Evolutionary conservation across 2,113 vertebrate species (phyloP), one percentile per base, ranked within the genome.

Genomic region (Micromys minutus): DNA sequence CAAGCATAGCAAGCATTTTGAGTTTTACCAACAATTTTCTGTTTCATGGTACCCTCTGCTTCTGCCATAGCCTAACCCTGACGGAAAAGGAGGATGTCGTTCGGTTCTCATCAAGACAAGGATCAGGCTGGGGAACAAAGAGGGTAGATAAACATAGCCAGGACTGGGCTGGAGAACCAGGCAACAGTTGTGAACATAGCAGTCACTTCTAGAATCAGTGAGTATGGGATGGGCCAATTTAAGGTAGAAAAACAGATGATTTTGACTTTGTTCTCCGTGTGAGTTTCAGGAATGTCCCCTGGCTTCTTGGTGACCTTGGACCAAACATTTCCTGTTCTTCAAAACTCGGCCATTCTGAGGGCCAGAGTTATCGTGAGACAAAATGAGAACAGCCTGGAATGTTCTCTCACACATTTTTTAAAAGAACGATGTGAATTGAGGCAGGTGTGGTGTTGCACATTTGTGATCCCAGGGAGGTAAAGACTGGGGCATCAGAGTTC

Each of bases 231-330:
- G 34, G 69, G 67, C 34, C 29, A 22, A 8, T 5, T 13, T 1
- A 2, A 74, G 34, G 39, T 0, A 47, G 61, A 75, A 52, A 52
- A 45, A 17, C 26, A 55, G 55, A 45, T 15, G 55, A 59, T 50
- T 50, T 39, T 21, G 71, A 84, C 71, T 95, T 77, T 22, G 22
- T n/a, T 71, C 31, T 39, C 19, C 59, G 39, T 59, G 65, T 29
- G 52, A 36, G 72, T 29, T 84, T 79, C 81, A 42, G 84, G 47
- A 77, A 12, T 21, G 57, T 29, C 77, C 24, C 36, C 36, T 2
- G 29, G 74, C 45, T 59, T 9, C 26, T 0, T 21, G 8, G 47
- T 91, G 93, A 97, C 91, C 93, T 95, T 94, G 72, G 57, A 7
- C 79, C 52, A 61, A 76, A 36, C 29, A 4, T 39, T 84, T 13